Base-by-base conservation (phyloP, 2,113 vertebrate genomes). In the Carlito syrichta region DNA sequence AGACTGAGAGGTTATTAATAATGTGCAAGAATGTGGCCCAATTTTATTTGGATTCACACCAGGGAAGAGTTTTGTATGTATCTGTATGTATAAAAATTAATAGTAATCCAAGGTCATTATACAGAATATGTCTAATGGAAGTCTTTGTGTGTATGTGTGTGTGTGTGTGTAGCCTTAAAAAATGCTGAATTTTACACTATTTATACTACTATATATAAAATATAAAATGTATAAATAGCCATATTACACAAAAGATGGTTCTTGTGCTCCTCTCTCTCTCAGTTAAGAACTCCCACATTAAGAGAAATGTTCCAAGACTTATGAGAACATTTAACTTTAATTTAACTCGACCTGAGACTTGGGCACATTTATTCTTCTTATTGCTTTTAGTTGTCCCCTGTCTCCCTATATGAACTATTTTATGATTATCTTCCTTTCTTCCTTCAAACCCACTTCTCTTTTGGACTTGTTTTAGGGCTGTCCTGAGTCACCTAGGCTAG, bases 1-100 rank as follows among this genome's bases (percentile, higher is more conserved):
- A 63, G 58, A 50, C 17, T 63, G 27, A 73, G 32, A 27, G 48
- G 71, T 90, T 89, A 32, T 82, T 86, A 74, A 76, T 91, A 86
- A 73, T 56, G 25, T 82, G 77, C 10, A n/a, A 9, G 56, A 91
- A 81, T 74, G 30, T 52, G 77, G 43, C n/a, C 10, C 30, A 58
- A 38, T 92, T 82, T 86, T 87, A 90, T 92, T 95, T 95, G 85
- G 56, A 91, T 22, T 96, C 35, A 82, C 4, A 87, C 27, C 60
- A 30, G 27, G 22, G 50, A 84, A 50, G n/a, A 17, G 58, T 60
- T 94, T 0, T 92, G 9, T 69, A 3, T 48, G 4, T 32, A 11
- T 82, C 22, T 60, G 13, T 84, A 7, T 50, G n/a, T n/a, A n/a
- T n/a, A n/a, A 54, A 22, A 68, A 30, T 66, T 74, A 27, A 13